A percentile compares a stretch with the other conserved stretches of the same genome.
Evolutionary conservation across 2,113 vertebrate genomes (phyloP).

Genomic region (Calonectris borealis): DNA sequence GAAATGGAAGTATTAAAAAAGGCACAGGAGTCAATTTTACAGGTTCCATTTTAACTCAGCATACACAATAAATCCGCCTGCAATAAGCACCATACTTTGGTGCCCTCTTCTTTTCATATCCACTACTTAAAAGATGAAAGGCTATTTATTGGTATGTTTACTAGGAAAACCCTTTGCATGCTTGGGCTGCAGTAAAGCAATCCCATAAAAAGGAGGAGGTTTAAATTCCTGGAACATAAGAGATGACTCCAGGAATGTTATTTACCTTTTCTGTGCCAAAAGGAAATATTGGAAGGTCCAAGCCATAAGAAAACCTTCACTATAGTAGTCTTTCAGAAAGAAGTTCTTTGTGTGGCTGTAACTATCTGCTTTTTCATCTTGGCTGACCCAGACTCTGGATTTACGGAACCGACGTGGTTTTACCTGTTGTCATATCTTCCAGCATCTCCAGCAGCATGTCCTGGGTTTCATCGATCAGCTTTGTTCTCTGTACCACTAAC

Average conservation of each 20-base stretch:
- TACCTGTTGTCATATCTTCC: conserved; percentile 99
- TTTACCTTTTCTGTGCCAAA: background rate
- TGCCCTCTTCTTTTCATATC: background rate
- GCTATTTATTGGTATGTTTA: background rate
- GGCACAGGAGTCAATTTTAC: background rate
- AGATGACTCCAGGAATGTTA: background rate
- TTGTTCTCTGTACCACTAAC: conserved; percentile 96
- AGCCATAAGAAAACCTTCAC: background rate
- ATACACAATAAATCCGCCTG: background rate
- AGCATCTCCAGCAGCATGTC: conserved; percentile 99
- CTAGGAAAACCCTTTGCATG: background rate
- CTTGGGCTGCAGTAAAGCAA: background rate
- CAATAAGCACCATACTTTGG: background rate
- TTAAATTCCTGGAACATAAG: background rate
- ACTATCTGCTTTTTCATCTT: background rate
- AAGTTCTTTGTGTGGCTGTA: background rate
- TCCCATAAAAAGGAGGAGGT: background rate
- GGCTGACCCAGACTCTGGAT: background rate
- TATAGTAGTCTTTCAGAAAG: background rate
- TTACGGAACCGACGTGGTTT: background rate
- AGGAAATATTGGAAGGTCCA: background rate
- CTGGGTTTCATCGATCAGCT: conserved; percentile 97
- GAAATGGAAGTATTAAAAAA: background rate
- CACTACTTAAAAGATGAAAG: background rate
- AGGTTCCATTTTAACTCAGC: background rate